Base-by-base conservation (phyloP, 2,888 invertebrate genomes). In the Drosophila affinis region DNA sequence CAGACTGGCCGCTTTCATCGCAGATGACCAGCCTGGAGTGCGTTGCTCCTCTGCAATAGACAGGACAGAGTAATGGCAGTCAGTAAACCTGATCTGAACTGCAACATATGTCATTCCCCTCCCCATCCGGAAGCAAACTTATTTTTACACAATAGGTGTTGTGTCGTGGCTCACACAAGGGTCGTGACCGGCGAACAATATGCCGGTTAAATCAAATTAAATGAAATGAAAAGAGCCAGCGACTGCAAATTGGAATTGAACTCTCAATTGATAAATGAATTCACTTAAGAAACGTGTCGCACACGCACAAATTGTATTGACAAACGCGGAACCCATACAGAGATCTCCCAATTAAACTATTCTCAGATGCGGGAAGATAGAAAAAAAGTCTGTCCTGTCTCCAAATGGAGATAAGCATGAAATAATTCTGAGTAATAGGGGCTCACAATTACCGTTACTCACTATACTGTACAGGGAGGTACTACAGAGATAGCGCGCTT, bases 11-110 rank as follows among this genome's bases (percentile, higher is more conserved):
- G 32, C 93, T 92, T 34, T 94, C 94, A 88, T 97, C 94, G 87
- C 96, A 94, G 69, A 98, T 94, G 34, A 97, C 94, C 49, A 96
- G 93, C 68, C 95, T 95, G 14, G 98, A 97, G 89, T 96, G 95
- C 67, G 97, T 97, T 32, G 96, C 97, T 48, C 98, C 98, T 29
- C 98, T 98, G 93, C 53, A 87, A 74, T 58, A 21, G 39, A 34
- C 7, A 17, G 14, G n/a, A 51, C 39, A 46, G 47, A 58, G 29
- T 48, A 24, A 34, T 29, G 3, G 12, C 3, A n/a, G n/a, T 47
- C 32, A 39, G 39, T 29, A 21, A 32, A 24, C 18, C 47, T 32
- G 47, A 59, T 24, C 54, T 29, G 9, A 29, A 9, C 9, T 29
- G 29, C 29, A 29, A 29, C 29, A 29, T 29, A 2, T 39, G 3